These are phyloP conservation scores for Acanthaster planci DNA, from an alignment of 35 echinoderm and acorn worm species.

Conservation along the genomic window DNA sequence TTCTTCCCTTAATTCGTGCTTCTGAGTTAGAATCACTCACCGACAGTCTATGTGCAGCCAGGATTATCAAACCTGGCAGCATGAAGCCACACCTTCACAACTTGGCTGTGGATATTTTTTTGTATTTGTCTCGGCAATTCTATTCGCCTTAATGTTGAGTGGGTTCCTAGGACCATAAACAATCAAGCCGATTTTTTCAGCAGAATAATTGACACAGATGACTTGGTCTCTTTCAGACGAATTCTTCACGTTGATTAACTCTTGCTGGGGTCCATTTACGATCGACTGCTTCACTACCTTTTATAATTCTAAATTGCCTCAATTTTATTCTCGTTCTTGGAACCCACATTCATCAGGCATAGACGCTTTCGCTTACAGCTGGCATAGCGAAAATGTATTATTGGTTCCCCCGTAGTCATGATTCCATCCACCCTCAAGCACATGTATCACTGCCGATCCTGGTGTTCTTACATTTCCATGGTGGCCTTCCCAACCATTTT, in stretches of 20 bases:
- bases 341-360: not conserved
- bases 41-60: no score
- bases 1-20: no score
- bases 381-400: conserved; percentile 35
- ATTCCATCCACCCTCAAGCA: conserved; percentile 11
- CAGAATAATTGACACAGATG: no score
- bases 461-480: no score
- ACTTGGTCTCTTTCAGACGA: no score
- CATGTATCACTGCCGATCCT: no score
- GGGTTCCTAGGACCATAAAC: not conserved
- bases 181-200: not conserved
- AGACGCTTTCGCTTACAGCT: conserved; percentile 35
- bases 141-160: not conserved
- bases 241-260: no score
- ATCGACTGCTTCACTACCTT: no score
- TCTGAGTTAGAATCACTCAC: not conserved
- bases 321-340: no score
- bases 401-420: conserved; percentile 33
- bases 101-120: not conserved
- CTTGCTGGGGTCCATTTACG: no score
- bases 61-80: not conserved
- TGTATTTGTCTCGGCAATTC: not conserved
- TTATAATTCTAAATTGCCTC: no score
- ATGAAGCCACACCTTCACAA: conserved; percentile 15
- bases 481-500: no score